Evolutionary conservation across 2,113 vertebrate species (phyloP).

Genomic region (Caretta caretta): DNA sequence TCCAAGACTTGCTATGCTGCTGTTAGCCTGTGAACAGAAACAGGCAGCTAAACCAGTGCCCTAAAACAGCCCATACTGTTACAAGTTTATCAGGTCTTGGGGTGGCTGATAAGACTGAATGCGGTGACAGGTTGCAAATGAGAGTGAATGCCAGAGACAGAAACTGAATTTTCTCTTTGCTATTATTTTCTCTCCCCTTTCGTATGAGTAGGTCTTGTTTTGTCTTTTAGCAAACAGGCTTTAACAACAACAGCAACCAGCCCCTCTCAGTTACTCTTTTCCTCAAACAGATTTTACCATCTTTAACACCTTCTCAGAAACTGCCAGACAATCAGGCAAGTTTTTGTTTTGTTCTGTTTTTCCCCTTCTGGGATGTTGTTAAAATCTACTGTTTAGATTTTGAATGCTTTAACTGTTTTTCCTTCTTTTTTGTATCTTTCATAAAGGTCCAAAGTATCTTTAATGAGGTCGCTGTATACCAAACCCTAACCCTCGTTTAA

Average conservation of each 20-base stretch:
- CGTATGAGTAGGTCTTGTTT: neutral
- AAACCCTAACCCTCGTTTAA: neutral
- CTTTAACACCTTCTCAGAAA: neutral
- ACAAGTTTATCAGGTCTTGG: neutral
- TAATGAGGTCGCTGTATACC: neutral
- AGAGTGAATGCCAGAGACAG: neutral
- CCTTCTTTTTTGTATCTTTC: neutral
- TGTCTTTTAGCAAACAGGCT: neutral
- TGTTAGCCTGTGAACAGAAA: neutral
- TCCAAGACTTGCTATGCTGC: neutral
- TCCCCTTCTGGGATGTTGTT: neutral
- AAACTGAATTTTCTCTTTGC: neutral
- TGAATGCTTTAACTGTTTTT: neutral
- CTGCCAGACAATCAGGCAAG: neutral
- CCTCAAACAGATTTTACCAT: neutral
- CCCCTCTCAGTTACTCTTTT: neutral
- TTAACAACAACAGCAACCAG: neutral
- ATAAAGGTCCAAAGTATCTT: neutral
- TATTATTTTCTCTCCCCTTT: neutral
- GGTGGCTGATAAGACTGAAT: neutral
- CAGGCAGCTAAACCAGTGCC: neutral
- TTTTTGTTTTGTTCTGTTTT: neutral
- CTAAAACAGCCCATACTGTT: neutral
- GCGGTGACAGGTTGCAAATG: neutral
- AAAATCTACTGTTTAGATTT: neutral